Evolutionary conservation across 2,797 vertebrate genomes (phyloP).

Genomic region (Catamblyrhynchus diadema): DNA sequence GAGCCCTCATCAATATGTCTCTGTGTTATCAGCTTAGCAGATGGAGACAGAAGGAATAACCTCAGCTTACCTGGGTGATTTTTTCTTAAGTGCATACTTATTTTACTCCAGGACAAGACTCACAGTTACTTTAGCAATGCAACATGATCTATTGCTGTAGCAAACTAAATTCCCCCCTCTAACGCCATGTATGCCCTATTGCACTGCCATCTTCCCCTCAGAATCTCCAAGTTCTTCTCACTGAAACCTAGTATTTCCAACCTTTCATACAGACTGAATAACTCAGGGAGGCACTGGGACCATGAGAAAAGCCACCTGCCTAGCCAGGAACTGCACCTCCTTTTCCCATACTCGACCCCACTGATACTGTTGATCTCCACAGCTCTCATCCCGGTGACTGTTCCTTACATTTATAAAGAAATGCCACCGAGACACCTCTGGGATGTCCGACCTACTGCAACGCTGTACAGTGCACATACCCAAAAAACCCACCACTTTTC

Average conservation of each 20-base stretch:
- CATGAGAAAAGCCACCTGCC: neutral
- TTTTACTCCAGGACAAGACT: neutral
- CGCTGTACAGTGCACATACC: neutral
- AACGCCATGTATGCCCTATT: rapidly evolving
- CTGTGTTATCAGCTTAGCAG: slow-evolving; percentile 80
- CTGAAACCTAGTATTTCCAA: neutral
- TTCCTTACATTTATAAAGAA: neutral
- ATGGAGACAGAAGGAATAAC: slow-evolving; percentile 74
- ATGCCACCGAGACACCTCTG: rapidly evolving
- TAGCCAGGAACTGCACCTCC: neutral
- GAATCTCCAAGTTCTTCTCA: neutral
- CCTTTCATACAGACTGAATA: neutral
- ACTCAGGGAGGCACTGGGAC: neutral
- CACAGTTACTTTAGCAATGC: neutral
- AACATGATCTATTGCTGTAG: neutral
- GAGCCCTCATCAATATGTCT: slow-evolving; percentile 85
- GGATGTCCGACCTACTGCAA: neutral
- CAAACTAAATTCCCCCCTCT: neutral
- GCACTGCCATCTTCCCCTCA: neutral
- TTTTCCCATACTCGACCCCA: neutral
- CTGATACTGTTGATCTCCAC: neutral
- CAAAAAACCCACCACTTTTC: neutral
- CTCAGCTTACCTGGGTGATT: slow-evolving; percentile 77
- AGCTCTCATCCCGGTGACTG: neutral
- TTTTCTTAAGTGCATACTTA: slow-evolving; percentile 7